These are phyloP conservation scores for Oreochromis mossambicus DNA, from an alignment of 2,797 vertebrate genomes.

Conservation along the genomic window DNA sequence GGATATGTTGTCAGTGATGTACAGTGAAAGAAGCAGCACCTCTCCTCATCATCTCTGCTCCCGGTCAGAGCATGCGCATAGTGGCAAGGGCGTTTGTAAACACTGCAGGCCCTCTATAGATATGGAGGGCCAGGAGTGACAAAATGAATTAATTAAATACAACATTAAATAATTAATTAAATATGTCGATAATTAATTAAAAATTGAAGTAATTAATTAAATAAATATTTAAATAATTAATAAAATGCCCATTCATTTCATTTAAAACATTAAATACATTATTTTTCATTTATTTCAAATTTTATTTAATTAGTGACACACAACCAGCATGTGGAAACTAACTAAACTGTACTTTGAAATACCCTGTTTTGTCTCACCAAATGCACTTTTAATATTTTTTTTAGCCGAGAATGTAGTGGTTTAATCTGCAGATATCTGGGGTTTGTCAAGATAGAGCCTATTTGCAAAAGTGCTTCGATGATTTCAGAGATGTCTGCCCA, in stretches of 20 bases:
- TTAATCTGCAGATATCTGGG: neutral
- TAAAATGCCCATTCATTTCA: neutral
- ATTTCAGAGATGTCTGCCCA: neutral
- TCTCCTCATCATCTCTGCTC: neutral
- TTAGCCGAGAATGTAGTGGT: neutral
- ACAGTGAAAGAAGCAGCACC: neutral
- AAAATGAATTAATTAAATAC: neutral
- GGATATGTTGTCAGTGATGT: neutral
- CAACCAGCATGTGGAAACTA: neutral
- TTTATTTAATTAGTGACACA: neutral
- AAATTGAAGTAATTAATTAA: neutral
- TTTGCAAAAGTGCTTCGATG: neutral
- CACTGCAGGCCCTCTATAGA: constrained; percentile 14
- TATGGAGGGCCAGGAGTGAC: neutral
- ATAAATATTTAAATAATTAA: neutral
- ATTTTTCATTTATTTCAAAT: neutral
- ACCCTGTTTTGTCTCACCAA: neutral
- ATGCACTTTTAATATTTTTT: neutral
- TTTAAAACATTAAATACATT: neutral
- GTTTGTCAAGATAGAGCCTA: neutral
- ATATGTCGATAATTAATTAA: neutral
- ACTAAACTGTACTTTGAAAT: neutral
- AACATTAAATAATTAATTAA: neutral
- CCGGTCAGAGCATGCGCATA: neutral
- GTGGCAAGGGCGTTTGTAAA: neutral